Evolutionary conservation across 2,888 invertebrate species (phyloP).

Genomic region (Cinara cedri): DNA sequence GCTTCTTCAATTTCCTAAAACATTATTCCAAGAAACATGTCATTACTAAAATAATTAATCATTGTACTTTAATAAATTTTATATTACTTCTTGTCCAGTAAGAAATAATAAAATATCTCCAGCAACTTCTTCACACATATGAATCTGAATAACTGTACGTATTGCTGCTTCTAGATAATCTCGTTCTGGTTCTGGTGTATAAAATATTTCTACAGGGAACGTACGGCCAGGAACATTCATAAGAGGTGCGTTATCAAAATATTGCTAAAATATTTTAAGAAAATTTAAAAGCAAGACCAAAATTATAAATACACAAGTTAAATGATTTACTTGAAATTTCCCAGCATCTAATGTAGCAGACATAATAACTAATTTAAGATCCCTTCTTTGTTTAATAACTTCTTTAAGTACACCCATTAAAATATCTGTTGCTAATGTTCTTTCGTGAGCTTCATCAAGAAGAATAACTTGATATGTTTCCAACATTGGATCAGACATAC

Average conservation of each 20-base stretch:
- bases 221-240: conserved; percentile 98
- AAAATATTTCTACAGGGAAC: conserved; percentile 97
- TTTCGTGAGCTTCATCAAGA: conserved; percentile 98
- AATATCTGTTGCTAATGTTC: conserved; percentile 97
- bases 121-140: conserved; percentile 90
- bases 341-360: conserved; percentile 98
- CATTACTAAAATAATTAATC: background rate
- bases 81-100: conserved; percentile 72
- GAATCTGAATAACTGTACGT: conserved; percentile 95
- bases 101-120: conserved; percentile 93
- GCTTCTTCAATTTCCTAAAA: conserved; percentile 94
- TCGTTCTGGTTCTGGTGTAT: conserved; percentile 96
- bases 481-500: conserved; percentile 98
- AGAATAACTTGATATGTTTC: conserved; percentile 94
- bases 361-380: conserved; percentile 98
- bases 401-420: conserved; percentile 98
- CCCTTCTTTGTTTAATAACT: conserved; percentile 88
- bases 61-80: background rate
- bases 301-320: background rate
- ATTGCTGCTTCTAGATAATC: conserved; percentile 99
- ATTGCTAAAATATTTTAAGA: conserved; percentile 69
- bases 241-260: conserved; percentile 97
- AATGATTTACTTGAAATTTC: conserved; percentile 77
- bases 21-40: conserved; percentile 58
- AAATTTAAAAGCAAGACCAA: background rate